Evolutionary conservation across 2,113 vertebrate genomes (phyloP), one percentile per base, ranked within the genome.

Genomic region (Cyrtonyx montezumae): DNA sequence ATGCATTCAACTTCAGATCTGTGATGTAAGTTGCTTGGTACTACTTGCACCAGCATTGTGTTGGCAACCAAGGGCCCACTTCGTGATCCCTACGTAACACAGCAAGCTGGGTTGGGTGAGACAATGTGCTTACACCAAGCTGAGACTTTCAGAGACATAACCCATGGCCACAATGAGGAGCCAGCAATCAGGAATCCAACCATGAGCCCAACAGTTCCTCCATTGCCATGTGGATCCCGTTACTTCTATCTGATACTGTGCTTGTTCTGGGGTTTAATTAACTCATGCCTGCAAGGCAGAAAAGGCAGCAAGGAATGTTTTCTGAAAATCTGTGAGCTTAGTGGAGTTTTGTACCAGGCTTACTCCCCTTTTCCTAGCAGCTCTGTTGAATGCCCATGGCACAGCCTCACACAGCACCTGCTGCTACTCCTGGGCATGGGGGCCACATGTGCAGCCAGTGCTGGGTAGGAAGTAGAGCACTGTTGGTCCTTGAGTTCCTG

Each of bases 21-120:
- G 56, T 74, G 65, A 61, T 91, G 93, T 84, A 51, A 89, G 89
- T 48, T 63, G 55, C 59, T 91, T 84, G 30, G 58, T 79, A 71
- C 76, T 46, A 1, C 88, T 96, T 30, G 68, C 58, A 6, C 74
- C 91, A 92, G 87, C 65, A 68, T 55, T 75, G 69, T 3, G 3
- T 8, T 30, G 79, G 96, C 74, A 96, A 97, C 75, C 1, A 87
- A 97, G 92, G 93, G 73, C 43, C 45, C 45, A 1, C 42, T 78
- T 49, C 46, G 87, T 86, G 43, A 37, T 79, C 66, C 92, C 74
- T 67, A 87, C 95, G 91, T 84, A 75, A 93, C 87, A 28, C 76
- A 14, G 49, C 2, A 5, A n/a, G 79, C 17, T 7, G 56, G 69
- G 59, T 23, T 45, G 83, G 59, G 55, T 51, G 1, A 23, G 63